These are phyloP conservation scores for Scopus umbretta DNA, from an alignment of 2,113 vertebrate genomes.

Conservation along the genomic window DNA sequence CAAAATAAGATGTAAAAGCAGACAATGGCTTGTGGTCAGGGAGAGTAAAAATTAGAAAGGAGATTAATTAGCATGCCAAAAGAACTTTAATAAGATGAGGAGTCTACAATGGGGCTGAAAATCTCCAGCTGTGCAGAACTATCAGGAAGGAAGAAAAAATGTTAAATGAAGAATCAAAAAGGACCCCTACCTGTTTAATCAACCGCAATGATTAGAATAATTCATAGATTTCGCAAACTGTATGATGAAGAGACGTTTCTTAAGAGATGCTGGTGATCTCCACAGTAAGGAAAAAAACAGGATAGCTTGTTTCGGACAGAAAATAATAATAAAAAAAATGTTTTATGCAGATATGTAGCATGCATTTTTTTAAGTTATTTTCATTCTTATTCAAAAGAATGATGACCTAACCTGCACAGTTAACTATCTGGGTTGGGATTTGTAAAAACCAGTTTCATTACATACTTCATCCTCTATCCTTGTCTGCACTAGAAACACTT, in stretches of 20 bases:
- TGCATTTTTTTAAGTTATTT: neutral
- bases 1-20: slow-evolving; percentile 40
- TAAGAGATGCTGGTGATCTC: neutral
- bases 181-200: slow-evolving; percentile 24
- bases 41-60: slow-evolving; percentile 43
- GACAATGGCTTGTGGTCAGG: slow-evolving; percentile 30
- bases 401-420: neutral
- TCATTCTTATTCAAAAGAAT: neutral
- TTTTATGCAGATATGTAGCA: neutral
- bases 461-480: neutral
- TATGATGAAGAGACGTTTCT: neutral
- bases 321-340: neutral
- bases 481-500: neutral
- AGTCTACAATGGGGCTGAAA: slow-evolving; percentile 16
- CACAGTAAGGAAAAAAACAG: neutral
- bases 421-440: neutral
- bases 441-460: neutral
- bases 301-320: neutral
- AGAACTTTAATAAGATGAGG: slow-evolving; percentile 13
- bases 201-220: neutral
- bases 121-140: slow-evolving; percentile 36
- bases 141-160: slow-evolving; percentile 13
- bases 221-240: neutral
- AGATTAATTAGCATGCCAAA: slow-evolving; percentile 59
- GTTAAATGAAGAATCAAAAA: neutral